phyloP scores from a whole-genome alignment of 2,797 vertebrate genomes.

The Gymnothorax reevesii region DNA sequence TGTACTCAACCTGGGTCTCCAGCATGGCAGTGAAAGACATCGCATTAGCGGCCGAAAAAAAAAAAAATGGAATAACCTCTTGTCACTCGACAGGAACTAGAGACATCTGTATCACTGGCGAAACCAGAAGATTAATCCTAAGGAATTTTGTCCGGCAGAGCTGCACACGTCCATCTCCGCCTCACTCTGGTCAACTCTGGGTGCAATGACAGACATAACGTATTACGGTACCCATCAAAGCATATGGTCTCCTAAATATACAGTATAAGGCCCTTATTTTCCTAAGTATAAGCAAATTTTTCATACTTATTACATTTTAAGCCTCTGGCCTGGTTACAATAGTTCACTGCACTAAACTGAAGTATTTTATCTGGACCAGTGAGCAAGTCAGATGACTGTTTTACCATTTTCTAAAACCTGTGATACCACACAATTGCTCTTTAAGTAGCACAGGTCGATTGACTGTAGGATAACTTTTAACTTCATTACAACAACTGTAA shows the following conservation, averaged over 20 bases:
- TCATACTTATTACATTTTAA: too few relatives aligned
- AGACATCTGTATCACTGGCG: not conserved
- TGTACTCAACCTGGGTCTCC: not conserved
- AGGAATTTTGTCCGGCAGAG: not conserved
- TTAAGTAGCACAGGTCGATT: not conserved
- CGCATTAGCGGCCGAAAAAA: not conserved
- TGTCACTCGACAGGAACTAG: not conserved
- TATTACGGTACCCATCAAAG: not conserved
- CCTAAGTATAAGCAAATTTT: too few relatives aligned
- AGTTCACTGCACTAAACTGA: not conserved
- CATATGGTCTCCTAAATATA: not conserved
- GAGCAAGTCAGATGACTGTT: not conserved
- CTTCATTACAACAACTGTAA: not conserved
- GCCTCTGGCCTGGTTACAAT: not conserved
- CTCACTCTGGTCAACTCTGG: constrained; percentile 2
- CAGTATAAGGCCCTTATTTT: not conserved
- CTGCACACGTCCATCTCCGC: not conserved
- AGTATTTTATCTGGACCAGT: not conserved
- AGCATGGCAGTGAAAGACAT: not conserved
- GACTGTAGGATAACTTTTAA: not conserved
- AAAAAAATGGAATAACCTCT: not conserved
- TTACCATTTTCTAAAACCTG: not conserved
- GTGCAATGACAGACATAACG: not conserved
- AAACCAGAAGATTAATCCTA: not conserved
- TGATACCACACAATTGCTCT: not conserved